Evolutionary conservation across 2,888 invertebrate genomes (phyloP).

Genomic region (Caenorhabditis imperialis): DNA sequence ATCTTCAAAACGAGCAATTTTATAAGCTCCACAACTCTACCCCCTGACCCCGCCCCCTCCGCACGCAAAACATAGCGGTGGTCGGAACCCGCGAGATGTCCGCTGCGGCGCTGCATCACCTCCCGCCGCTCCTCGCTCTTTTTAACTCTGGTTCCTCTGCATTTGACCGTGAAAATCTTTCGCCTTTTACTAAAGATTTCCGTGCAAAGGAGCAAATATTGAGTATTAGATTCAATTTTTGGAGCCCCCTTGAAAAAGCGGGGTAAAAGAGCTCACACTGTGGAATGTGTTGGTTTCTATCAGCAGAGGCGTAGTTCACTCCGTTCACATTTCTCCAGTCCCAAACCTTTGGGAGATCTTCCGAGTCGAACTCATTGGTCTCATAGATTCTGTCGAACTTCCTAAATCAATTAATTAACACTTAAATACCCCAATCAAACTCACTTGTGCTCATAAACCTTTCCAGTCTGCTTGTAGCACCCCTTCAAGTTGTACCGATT

Average conservation of each 20-base stretch:
- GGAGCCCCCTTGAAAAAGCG: slow-evolving; percentile 49
- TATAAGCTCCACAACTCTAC: neutral
- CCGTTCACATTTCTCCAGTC: slow-evolving; percentile 80
- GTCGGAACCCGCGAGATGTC: slow-evolving; percentile 41
- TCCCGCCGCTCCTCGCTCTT: neutral
- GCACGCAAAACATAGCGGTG: slow-evolving; percentile 19
- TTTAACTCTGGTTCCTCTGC: slow-evolving; percentile 61
- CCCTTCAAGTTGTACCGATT: slow-evolving; percentile 68
- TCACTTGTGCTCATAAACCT: slow-evolving; percentile 64
- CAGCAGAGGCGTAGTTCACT: slow-evolving; percentile 79
- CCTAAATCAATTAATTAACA: slow-evolving; percentile 55
- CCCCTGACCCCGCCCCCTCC: slow-evolving; percentile 24
- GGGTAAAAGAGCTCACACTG: slow-evolving; percentile 59
- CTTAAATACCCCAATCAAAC: slow-evolving; percentile 8
- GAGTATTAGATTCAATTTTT: slow-evolving; percentile 49
- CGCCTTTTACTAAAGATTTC: slow-evolving; percentile 76
- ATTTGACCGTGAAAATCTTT: slow-evolving; percentile 73
- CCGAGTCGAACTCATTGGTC: slow-evolving; percentile 62
- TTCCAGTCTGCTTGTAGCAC: slow-evolving; percentile 69
- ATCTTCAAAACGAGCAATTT: neutral
- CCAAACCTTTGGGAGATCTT: slow-evolving; percentile 78
- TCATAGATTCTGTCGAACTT: slow-evolving; percentile 71
- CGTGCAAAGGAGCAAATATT: slow-evolving; percentile 60
- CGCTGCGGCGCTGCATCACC: slow-evolving; percentile 11
- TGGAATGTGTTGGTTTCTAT: slow-evolving; percentile 81